Evolutionary conservation across 2,113 vertebrate species (phyloP), one percentile per base, ranked within the genome.

Genomic region (Poeciliopsis turrubarensis): DNA sequence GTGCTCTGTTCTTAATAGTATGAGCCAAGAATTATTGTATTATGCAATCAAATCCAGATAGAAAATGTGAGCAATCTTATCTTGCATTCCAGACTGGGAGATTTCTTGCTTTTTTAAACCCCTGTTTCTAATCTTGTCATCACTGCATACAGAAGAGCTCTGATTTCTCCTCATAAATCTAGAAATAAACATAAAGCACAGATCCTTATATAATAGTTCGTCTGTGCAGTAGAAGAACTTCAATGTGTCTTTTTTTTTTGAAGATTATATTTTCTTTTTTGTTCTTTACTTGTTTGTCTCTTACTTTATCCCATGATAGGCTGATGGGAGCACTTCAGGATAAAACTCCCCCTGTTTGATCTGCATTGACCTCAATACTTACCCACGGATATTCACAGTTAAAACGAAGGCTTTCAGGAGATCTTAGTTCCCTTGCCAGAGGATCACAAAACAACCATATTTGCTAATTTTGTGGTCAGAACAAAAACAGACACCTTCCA

Each of bases 21-120:
- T 11, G 51, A 84, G 68, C 77, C 64, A 32, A 30, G 76, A 84
- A 87, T 79, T 91, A 87, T 93, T 91, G 90, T 85, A 76, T 86
- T 75, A 65, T 26, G 15, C 37, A 27, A 81, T 83, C 64, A 75
- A 83, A 69, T 83, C 65, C 22, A 10, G 25, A 22, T 68, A 78
- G 79, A 79, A 71, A 84, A 47, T 39, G 34, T 71, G 78, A 57
- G 70, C 67, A 77, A 77, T 85, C 74, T 73, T 72, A 82, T 84
- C 87, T 89, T 62, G 82, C 77, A 86, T 91, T 81, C 80, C 62
- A 82, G 71, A 73, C 81, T 86, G 76, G 70, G 71, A 79, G 63
- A 78, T 84, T 71, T 34, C 75, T 47, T 70, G 15, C 78, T 75
- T 83, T 80, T 75, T 78, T 27, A 47, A 79, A 64, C 73, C 64